Evolutionary conservation across 2,113 vertebrate genomes (phyloP), one percentile per base, ranked within the genome.

Genomic region (Guaruba guarouba): DNA sequence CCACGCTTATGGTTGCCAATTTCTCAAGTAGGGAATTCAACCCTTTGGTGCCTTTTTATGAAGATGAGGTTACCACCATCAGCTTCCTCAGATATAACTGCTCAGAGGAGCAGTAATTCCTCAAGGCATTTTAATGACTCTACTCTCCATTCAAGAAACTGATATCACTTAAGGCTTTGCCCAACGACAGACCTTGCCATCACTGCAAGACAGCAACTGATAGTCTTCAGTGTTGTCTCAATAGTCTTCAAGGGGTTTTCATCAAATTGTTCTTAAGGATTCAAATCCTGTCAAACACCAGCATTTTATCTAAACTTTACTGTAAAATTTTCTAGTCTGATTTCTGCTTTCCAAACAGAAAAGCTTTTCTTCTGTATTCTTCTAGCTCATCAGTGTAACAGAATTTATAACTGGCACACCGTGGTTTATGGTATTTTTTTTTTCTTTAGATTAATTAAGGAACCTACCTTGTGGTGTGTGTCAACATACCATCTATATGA

Each of bases 211-310:
- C 69, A 84, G 73, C 62, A 90, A 59, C 55, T 92, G 87, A 92
- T 73, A 55, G 52, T 76, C 71, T 78, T 95, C 89, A 91, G 66
- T 69, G 85, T 5, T 97, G 62, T 86, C 97, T 95, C 44, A 14
- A 87, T 82, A 92, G 44, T 88, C 75, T 92, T 96, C 31, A 15
- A 73, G 57, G 44, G 33, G 54, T 85, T 91, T 93, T 70, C 69
- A 96, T 76, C 73, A 93, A 93, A 88, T 96, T 89, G 88, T 93
- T 93, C 86, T 94, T 86, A 92, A 96, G 95, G 84, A 78, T 66
- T 14, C 64, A 97, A 96, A 93, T 96, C 91, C 48, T 95, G 37
- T 43, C 31, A 83, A 96, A 92, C 59, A 84, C 15, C 33, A 88
- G 33, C 2, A 10, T 96, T 97, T 97, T 93, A 90, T 94, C 85